Evolutionary conservation across 2,797 vertebrate genomes (phyloP).

Genomic region (Etheostoma perlongum): DNA sequence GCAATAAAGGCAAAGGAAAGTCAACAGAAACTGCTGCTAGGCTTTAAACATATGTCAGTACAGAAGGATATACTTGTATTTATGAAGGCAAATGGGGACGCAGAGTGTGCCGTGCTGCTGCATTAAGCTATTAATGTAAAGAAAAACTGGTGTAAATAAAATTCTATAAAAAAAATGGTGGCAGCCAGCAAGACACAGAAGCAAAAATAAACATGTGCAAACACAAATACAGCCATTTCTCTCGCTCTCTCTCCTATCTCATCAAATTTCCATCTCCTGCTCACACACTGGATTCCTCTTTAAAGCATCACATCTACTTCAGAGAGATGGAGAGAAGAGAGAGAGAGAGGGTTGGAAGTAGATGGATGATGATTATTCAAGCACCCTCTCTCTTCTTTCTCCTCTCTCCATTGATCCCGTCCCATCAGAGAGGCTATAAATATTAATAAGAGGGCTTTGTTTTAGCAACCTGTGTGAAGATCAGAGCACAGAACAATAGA

Average conservation of each 20-base stretch:
- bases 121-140: constrained; percentile 36
- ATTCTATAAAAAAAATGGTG: constrained; percentile 7
- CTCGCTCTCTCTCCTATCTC: constrained; percentile 25
- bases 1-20: constrained; percentile 51
- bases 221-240: constrained; percentile 23
- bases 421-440: constrained; percentile 87
- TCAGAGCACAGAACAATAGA: constrained; percentile 83
- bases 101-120: background rate
- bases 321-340: constrained; percentile 64
- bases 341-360: constrained; percentile 63
- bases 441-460: constrained; percentile 88
- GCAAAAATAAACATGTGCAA: constrained; percentile 9
- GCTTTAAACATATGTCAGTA: constrained; percentile 35
- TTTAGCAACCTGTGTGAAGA: constrained; percentile 85
- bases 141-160: constrained; percentile 33
- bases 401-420: constrained; percentile 82
- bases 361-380: constrained; percentile 86
- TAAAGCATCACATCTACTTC: constrained; percentile 79
- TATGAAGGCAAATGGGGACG: constrained; percentile 13
- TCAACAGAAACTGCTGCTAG: constrained; percentile 26
- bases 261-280: constrained; percentile 52
- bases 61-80: constrained; percentile 31
- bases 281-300: constrained; percentile 45
- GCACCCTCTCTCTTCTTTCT: constrained; percentile 68
- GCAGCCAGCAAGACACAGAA: background rate